These are phyloP conservation scores for Caenorhabditis afra DNA, from an alignment of 2,888 invertebrate species.

Conservation along the genomic window DNA sequence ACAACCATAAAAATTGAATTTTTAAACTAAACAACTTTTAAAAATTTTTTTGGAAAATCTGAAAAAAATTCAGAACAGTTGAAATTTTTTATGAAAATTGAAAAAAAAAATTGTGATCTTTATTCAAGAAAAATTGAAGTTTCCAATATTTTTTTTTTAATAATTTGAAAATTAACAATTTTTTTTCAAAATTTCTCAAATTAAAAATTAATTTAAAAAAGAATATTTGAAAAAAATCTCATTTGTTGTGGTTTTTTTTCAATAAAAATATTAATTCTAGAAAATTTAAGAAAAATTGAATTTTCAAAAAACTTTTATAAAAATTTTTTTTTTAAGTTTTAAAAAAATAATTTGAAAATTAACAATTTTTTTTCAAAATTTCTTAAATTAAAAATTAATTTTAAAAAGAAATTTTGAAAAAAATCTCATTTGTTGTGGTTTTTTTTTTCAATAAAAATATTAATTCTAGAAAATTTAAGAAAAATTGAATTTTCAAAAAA, in stretches of 20 bases:
- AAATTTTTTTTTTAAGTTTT: background rate
- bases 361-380: too few species aligned
- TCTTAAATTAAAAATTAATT: background rate
- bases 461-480: background rate
- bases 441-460: conserved; percentile 2
- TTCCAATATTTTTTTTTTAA: too few species aligned
- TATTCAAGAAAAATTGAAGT: too few species aligned
- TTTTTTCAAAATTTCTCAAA: background rate
- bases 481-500: too few species aligned
- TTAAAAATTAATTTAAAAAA: background rate
- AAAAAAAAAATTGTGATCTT: too few species aligned
- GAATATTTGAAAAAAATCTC: background rate
- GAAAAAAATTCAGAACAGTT: too few species aligned
- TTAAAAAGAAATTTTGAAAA: background rate
- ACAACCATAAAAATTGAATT: too few species aligned
- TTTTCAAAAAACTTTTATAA: background rate
- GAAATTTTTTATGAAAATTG: too few species aligned
- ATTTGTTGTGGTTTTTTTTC: conserved; percentile 4
- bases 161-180: too few species aligned
- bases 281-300: background rate
- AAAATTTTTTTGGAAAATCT: too few species aligned
- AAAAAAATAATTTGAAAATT: too few species aligned
- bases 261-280: background rate
- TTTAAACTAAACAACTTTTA: too few species aligned
- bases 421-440: background rate